Conservation (phyloP, 2,797 vertebrate genomes). For the Sebastes reedi region DNA sequence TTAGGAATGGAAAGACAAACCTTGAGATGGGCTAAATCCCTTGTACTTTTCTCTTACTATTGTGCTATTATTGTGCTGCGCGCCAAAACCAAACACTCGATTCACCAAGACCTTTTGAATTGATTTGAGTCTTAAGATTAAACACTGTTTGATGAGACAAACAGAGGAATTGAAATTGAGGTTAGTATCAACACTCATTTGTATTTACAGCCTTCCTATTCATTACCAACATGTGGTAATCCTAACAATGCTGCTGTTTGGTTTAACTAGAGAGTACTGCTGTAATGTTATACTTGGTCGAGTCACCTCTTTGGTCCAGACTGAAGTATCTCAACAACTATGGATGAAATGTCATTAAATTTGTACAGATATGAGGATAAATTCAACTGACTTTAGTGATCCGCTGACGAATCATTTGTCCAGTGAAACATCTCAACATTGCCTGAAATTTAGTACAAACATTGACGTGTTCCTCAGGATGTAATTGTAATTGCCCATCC, state of each 20-base stretch:
- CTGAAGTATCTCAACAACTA: background rate
- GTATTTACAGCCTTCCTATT: background rate
- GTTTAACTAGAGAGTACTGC: background rate
- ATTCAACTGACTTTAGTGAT: background rate
- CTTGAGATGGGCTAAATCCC: conserved; percentile 81
- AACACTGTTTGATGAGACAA: conserved; percentile 24
- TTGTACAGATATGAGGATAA: background rate
- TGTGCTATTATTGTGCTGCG: conserved; percentile 67
- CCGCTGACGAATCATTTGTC: background rate
- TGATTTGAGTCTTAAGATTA: conserved; percentile 55
- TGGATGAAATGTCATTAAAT: background rate
- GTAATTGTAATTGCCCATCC: background rate
- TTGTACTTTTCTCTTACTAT: conserved; percentile 73
- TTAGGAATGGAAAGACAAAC: conserved; percentile 84
- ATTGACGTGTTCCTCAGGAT: background rate
- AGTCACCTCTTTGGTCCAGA: background rate
- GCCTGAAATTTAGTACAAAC: background rate
- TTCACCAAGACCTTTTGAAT: conserved; percentile 51
- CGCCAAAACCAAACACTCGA: conserved; percentile 39
- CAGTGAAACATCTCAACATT: background rate
- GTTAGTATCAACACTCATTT: background rate
- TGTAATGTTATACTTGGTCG: background rate
- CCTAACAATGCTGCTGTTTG: background rate
- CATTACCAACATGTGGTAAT: background rate
- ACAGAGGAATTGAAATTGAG: background rate